A percentile compares a stretch with the other conserved stretches of the same genome.
These are phyloP conservation scores for Stenolophus ochropezus DNA, from an alignment of 2,888 invertebrate species.

Conservation along the genomic window DNA sequence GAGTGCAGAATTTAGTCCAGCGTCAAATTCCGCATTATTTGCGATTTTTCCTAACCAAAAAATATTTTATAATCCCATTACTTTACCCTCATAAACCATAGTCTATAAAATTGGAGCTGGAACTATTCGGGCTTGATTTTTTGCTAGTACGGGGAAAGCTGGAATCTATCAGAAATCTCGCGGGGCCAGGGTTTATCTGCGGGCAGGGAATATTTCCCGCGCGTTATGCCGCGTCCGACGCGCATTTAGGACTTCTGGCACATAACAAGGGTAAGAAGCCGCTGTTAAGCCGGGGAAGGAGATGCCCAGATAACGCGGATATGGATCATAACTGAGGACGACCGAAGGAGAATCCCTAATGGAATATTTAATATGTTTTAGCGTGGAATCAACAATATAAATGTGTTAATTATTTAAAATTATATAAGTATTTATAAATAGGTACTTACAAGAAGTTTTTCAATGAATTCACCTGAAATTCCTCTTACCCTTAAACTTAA, in stretches of 20 bases:
- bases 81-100: background rate
- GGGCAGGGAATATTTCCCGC: conserved; percentile 13
- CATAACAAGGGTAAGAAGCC: conserved; percentile 37
- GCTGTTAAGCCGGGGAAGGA: conserved; percentile 18
- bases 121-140: background rate
- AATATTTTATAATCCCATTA: background rate
- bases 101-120: background rate
- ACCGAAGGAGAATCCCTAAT: conserved; percentile 3
- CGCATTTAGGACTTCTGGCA: conserved; percentile 40
- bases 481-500: too few species aligned
- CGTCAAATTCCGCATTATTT: background rate
- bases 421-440: too few species aligned
- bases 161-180: conserved; percentile 25
- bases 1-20: too few species aligned
- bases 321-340: conserved; percentile 33
- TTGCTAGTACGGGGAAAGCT: background rate
- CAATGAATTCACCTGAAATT: too few species aligned
- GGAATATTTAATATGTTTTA: conserved; percentile 13
- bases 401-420: too few species aligned
- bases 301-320: conserved; percentile 50
- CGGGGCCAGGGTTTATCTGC: background rate
- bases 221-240: background rate
- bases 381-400: too few species aligned
- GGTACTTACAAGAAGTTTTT: too few species aligned
- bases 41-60: background rate